Evolutionary conservation across 2,797 vertebrate genomes (phyloP), one percentile per base, ranked within the genome.

Genomic region (Glyptemys insculpta): DNA sequence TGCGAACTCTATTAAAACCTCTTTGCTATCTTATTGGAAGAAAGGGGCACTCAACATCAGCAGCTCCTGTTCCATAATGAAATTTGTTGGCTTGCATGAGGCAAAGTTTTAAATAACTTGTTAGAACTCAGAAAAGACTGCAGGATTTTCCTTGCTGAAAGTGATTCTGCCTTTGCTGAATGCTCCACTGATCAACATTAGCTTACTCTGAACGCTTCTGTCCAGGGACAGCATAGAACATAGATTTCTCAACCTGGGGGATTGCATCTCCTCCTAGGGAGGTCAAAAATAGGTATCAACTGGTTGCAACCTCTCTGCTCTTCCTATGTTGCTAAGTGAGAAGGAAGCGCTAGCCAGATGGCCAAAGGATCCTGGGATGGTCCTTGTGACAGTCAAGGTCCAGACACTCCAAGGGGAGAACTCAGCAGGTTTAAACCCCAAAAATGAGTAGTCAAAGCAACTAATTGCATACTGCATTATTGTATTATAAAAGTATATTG

Each of bases 181-280:
- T n/a, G 37, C 15, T 5, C 27, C 34, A 0, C 31, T 78, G 23
- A 23, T 19, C 0, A 0, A 34, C 68, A 41, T 0, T 1, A 31
- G 31, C 9, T 56, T 78, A 47, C 54, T 27, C 37, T 12, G 31
- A 37, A 23, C 0, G 1, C 11, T 12, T 2, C 47, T 37, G 56
- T 37, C 44, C 57, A 8, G 12, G 34, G 44, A 29, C n/a, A 12
- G 34, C 2, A 44, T n/a, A 34, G 41, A 56, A 27, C 0, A 1
- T 1, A 50, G 83, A 81, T 31, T 6, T 79, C 34, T 12, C 2
- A 15, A 2, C 6, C 1, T 62, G 31, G 31, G 31, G 53, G n/a
- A 44, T 74, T 29, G 14, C 29, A 49, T 53, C 78, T 78, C 82
- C 54, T 81, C 76, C 49, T 0, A 0, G 31, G 10, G 10, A 65